phyloP scores from a whole-genome alignment of 2,797 vertebrate species.

The Bucorvus abyssinicus region DNA sequence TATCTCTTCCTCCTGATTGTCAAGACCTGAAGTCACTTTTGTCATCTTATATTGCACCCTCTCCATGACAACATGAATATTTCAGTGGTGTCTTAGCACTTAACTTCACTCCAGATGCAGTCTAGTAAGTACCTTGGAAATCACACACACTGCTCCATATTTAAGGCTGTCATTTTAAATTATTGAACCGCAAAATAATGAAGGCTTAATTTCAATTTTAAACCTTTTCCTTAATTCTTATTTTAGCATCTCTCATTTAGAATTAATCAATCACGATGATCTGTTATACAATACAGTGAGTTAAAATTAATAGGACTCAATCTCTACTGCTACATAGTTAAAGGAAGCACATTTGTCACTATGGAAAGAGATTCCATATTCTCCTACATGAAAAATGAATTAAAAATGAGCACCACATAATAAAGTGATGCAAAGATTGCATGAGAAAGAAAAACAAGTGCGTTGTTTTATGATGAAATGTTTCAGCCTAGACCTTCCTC shows the following conservation, averaged over 20 bases:
- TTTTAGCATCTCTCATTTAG: background rate
- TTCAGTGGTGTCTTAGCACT: background rate
- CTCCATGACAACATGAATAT: background rate
- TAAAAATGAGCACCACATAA: background rate
- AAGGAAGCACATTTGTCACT: background rate
- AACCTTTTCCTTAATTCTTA: slow-evolving; percentile 2
- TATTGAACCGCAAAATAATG: slow-evolving; percentile 15
- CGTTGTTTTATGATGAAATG: background rate
- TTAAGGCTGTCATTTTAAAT: slow-evolving; percentile 5
- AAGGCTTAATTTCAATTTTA: slow-evolving; percentile 1
- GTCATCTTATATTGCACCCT: background rate
- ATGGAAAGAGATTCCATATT: background rate
- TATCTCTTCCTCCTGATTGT: background rate
- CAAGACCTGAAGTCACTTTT: background rate
- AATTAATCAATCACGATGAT: background rate
- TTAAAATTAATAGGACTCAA: background rate
- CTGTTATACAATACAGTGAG: background rate
- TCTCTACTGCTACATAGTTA: background rate
- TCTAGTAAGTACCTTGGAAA: background rate
- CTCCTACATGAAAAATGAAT: background rate
- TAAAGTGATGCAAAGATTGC: background rate
- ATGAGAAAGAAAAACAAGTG: background rate
- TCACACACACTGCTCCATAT: background rate
- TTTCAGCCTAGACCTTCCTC: background rate
- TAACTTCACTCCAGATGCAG: background rate